Evolutionary conservation across 2,888 invertebrate species (phyloP).

Genomic region (Drosophila yooni): DNA sequence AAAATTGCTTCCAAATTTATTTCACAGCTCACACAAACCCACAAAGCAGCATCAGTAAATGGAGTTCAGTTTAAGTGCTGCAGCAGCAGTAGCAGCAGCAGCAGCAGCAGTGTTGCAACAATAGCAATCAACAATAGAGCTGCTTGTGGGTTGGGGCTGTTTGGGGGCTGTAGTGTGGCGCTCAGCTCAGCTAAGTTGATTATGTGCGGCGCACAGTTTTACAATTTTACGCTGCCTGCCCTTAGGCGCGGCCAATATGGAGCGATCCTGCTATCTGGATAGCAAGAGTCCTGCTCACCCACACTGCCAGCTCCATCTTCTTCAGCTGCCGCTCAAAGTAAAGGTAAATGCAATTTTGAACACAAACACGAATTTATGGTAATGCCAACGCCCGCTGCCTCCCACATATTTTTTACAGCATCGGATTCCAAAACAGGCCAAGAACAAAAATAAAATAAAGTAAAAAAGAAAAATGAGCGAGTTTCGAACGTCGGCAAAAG

Average conservation of each 20-base stretch:
- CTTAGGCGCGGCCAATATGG: slow-evolving; percentile 75
- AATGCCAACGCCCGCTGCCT: slow-evolving; percentile 6
- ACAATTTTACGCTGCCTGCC: slow-evolving; percentile 74
- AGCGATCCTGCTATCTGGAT: slow-evolving; percentile 14
- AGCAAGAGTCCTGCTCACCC: not conserved
- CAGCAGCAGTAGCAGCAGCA: slow-evolving; percentile 18
- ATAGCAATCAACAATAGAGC: slow-evolving; percentile 36
- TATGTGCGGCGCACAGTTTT: slow-evolving; percentile 69
- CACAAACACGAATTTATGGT: slow-evolving; percentile 78
- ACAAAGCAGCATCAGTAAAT: slow-evolving; percentile 29
- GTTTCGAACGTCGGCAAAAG: slow-evolving; percentile 38
- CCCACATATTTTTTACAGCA: slow-evolving; percentile 10
- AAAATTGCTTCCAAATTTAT: slow-evolving; percentile 66
- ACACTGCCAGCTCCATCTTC: slow-evolving; percentile 6
- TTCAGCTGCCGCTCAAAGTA: slow-evolving; percentile 64
- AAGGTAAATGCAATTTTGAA: slow-evolving; percentile 79
- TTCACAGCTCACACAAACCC: slow-evolving; percentile 43
- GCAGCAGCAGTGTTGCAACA: slow-evolving; percentile 27
- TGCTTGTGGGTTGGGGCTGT: not conserved
- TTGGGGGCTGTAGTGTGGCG: not conserved
- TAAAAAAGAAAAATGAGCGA: slow-evolving; percentile 7
- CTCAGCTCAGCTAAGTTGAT: slow-evolving; percentile 66
- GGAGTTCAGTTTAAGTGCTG: slow-evolving; percentile 54
- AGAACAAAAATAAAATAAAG: slow-evolving; percentile 20
- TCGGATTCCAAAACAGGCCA: slow-evolving; percentile 28